Conservation (phyloP, 2,113 vertebrate genomes). For the Heloderma charlesbogerti region DNA sequence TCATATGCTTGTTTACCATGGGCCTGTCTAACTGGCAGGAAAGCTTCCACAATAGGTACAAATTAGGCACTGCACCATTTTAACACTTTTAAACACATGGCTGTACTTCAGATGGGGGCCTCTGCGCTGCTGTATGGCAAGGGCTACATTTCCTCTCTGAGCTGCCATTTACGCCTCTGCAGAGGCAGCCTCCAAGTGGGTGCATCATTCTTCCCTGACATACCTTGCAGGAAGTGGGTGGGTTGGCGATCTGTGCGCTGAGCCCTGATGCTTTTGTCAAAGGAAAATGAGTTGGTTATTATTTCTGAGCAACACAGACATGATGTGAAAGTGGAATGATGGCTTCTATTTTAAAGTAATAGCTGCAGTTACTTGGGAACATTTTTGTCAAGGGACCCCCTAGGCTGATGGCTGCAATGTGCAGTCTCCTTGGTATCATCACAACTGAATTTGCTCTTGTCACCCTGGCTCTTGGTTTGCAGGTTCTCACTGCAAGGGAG, state of each 20-base stretch:
- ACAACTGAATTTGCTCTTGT: not conserved
- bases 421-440: slow-evolving; percentile 1
- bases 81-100: not conserved
- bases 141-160: not conserved
- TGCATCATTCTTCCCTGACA: not conserved
- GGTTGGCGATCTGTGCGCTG: not conserved
- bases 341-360: not conserved
- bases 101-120: not conserved
- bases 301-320: not conserved
- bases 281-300: not conserved
- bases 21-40: not conserved
- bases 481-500: not conserved
- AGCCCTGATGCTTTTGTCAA: not conserved
- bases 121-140: not conserved
- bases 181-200: not conserved
- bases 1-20: not conserved
- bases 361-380: not conserved
- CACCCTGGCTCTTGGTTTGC: not conserved
- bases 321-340: not conserved
- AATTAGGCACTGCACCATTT: not conserved
- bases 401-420: accelerated
- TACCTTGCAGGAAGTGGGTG: not conserved
- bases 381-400: not conserved
- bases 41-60: not conserved
- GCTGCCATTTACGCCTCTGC: not conserved